Evolutionary conservation across 2,797 vertebrate genomes (phyloP), one percentile per base, ranked within the genome.

Genomic region (Pyrocephalus nanus): DNA sequence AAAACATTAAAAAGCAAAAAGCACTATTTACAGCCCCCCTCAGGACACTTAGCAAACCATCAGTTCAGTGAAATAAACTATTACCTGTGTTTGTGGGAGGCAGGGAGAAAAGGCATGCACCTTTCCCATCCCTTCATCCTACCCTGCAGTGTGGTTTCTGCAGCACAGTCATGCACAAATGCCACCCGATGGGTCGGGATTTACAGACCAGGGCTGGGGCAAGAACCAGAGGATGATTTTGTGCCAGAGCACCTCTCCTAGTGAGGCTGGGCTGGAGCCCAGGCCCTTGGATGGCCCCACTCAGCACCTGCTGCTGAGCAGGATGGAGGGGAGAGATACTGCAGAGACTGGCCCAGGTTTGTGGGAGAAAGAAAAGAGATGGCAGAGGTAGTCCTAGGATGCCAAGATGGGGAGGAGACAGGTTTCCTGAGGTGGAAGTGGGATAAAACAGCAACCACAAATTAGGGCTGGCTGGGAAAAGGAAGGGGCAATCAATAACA

Each of bases 1-100:
- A 60, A 91, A 94, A 43, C n/a, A 67, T 40, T 58, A 74, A 85
- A 91, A 90, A 65, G 23, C 62, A 38, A 90, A 65, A 54, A 91
- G 48, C 14, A 58, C 53, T 76, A 71, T 84, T 96, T 93, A 89
- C 54, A 78, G 90, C 8, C 32, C 42, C 27, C 51, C 34, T 2
- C 66, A 17, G 53, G 70, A 57, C 70, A 58, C 79, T 75, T 34
- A 86, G 67, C 79, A 89, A 96, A 81, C 62, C 55, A 73, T 69
- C 50, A 58, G 34, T 74, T 92, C 66, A 58, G 55, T 66, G 40
- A 94, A 84, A 81, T 34, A 75, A 84, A 86, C 54, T 40, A 45
- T 32, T 54, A 69, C 32, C 27, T 54, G 3, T 54, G n/a, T 34
- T 30, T 53, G 25, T 55, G 40, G 64, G 45, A 89, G 53, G 43